Evolutionary conservation across 2,113 vertebrate genomes (phyloP).

Genomic region (Oncorhynchus mykiss): DNA sequence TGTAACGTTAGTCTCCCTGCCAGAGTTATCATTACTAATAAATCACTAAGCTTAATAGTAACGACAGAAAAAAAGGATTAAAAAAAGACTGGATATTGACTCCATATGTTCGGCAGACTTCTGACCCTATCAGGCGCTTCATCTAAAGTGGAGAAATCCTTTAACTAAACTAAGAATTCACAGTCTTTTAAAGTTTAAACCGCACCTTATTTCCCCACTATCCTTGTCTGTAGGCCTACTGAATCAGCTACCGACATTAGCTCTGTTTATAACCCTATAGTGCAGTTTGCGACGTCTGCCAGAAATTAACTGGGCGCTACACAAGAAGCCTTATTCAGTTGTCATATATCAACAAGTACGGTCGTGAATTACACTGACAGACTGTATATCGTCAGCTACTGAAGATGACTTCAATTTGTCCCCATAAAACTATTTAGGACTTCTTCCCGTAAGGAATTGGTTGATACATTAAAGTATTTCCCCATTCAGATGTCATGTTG

Average conservation of each 20-base stretch:
- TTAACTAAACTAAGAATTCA: conserved; percentile 53
- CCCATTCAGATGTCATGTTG: conserved; percentile 48
- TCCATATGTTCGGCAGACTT: conserved; percentile 60
- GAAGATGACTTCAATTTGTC: conserved; percentile 59
- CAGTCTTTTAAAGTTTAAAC: conserved; percentile 41
- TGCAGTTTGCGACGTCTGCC: conserved; percentile 40
- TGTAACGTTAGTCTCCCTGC: not conserved
- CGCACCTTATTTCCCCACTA: conserved; percentile 48
- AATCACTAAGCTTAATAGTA: conserved; percentile 48
- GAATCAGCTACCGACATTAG: conserved; percentile 58
- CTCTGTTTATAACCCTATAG: conserved; percentile 29
- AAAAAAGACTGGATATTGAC: conserved; percentile 50
- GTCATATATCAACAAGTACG: conserved; percentile 54
- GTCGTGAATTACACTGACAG: conserved; percentile 27
- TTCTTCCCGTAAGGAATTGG: conserved; percentile 40
- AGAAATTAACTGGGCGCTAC: conserved; percentile 38
- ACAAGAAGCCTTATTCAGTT: conserved; percentile 49
- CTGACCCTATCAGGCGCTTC: conserved; percentile 51
- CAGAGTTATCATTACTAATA: conserved; percentile 24
- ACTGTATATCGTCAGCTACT: conserved; percentile 39
- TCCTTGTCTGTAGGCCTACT: conserved; percentile 47
- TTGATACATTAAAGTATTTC: conserved; percentile 40
- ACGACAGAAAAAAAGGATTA: conserved; percentile 45
- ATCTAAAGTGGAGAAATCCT: conserved; percentile 55
- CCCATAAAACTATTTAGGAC: conserved; percentile 45